These are phyloP conservation scores for Leucoraja erinaceus DNA, from an alignment of 2,113 vertebrate genomes.

Conservation along the genomic window DNA sequence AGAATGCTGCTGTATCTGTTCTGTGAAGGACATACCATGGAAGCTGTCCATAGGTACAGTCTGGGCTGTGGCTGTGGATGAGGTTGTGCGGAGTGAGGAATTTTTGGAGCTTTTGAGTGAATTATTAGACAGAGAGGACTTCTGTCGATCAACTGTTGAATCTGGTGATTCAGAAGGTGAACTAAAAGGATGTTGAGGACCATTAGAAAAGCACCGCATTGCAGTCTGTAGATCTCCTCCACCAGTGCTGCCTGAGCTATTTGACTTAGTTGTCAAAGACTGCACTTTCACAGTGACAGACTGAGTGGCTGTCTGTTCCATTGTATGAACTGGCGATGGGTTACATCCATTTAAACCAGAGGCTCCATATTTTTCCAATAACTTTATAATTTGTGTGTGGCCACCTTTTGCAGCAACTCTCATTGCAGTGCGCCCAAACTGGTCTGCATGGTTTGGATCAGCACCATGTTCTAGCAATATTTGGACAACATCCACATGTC, in stretches of 20 bases:
- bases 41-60: slow-evolving; percentile 94
- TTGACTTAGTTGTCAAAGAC: slow-evolving; percentile 86
- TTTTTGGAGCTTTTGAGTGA: slow-evolving; percentile 95
- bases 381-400: slow-evolving; percentile 82
- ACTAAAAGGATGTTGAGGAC: slow-evolving; percentile 86
- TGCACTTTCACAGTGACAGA: slow-evolving; percentile 76
- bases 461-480: slow-evolving; percentile 84
- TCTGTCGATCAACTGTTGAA: slow-evolving; percentile 88
- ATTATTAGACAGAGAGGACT: slow-evolving; percentile 90
- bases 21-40: slow-evolving; percentile 81
- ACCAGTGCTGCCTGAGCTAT: slow-evolving; percentile 89
- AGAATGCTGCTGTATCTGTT: slow-evolving; percentile 94
- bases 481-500: slow-evolving; percentile 90
- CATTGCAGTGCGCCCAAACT: slow-evolving; percentile 94
- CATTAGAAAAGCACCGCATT: slow-evolving; percentile 72
- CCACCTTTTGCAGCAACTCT: slow-evolving; percentile 94
- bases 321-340: slow-evolving; percentile 88
- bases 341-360: slow-evolving; percentile 79
- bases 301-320: slow-evolving; percentile 80
- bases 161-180: slow-evolving; percentile 92
- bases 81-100: slow-evolving; percentile 87
- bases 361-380: slow-evolving; percentile 89
- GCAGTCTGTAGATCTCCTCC: slow-evolving; percentile 75
- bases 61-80: slow-evolving; percentile 88
- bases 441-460: slow-evolving; percentile 91